A percentile compares a stretch with the other conserved stretches of the same genome.
phyloP scores from a whole-genome alignment of 1,140 invertebrate species.

The Drosophila lacteicornis region DNA sequence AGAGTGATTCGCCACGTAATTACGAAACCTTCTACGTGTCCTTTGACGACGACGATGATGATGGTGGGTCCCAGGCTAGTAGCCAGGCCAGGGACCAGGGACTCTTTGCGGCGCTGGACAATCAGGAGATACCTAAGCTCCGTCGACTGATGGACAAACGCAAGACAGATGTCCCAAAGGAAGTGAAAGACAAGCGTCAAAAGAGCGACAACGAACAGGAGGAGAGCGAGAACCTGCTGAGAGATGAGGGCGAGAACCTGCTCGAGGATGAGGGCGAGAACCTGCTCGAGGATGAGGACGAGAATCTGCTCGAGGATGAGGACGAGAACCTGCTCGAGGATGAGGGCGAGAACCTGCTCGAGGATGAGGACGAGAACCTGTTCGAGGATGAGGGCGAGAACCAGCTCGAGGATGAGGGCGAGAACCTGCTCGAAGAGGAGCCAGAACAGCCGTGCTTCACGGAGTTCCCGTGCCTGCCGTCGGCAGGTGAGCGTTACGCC shows the following conservation, averaged over 20 bases:
- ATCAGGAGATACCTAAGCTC: neutral
- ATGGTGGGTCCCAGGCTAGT: neutral
- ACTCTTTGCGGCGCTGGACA: neutral
- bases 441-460: neutral
- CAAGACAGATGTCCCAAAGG: no score
- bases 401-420: no score
- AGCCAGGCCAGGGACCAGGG: neutral
- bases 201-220: neutral
- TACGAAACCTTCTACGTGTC: conserved; percentile 1
- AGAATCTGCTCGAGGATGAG: neutral
- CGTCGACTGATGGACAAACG: no score
- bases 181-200: neutral
- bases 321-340: no score
- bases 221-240: neutral
- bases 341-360: no score
- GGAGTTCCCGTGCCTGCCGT: neutral
- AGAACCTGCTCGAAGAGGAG: no score
- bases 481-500: neutral
- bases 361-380: no score
- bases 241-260: neutral
- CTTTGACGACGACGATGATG: neutral
- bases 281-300: no score
- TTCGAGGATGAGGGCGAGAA: no score
- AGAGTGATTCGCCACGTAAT: neutral
- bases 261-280: neutral